phyloP scores from a whole-genome alignment of 2,113 vertebrate genomes.

The Oreotrochilus melanogaster region DNA sequence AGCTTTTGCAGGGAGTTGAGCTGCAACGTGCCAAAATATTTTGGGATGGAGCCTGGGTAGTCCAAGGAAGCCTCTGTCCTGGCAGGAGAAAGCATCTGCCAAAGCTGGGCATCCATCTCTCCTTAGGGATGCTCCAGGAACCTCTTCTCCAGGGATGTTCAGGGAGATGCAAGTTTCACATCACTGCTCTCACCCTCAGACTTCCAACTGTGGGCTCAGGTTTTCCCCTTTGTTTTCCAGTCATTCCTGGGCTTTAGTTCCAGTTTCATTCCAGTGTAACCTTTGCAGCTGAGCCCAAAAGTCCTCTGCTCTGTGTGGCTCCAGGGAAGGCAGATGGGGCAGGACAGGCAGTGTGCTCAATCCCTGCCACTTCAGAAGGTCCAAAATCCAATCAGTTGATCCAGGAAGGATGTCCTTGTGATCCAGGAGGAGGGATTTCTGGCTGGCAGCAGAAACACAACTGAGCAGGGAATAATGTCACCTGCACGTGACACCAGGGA shows the following conservation, averaged over 20 bases:
- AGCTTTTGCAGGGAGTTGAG: not conserved
- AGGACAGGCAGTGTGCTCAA: constrained; percentile 3
- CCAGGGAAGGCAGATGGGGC: constrained; percentile 29
- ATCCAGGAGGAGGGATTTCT: not conserved
- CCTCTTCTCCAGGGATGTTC: not conserved
- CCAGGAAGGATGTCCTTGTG: not conserved
- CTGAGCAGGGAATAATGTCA: not conserved
- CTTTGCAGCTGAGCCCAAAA: constrained; percentile 31
- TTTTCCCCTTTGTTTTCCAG: constrained; percentile 61
- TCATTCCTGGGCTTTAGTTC: constrained; percentile 40
- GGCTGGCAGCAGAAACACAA: not conserved
- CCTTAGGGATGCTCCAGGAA: not conserved
- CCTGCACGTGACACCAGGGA: not conserved
- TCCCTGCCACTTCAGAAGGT: not conserved
- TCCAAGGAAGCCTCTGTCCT: not conserved
- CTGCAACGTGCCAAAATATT: not conserved
- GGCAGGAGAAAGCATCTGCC: not conserved
- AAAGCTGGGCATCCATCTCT: not conserved
- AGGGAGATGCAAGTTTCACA: constrained; percentile 1
- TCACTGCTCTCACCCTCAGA: not conserved
- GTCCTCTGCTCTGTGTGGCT: constrained; percentile 1
- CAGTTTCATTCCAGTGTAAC: not conserved
- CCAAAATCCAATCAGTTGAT: not conserved
- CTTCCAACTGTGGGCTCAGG: constrained; percentile 16
- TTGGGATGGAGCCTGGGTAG: not conserved